Conservation (phyloP, 2,113 vertebrate genomes). For the Martes martes region DNA sequence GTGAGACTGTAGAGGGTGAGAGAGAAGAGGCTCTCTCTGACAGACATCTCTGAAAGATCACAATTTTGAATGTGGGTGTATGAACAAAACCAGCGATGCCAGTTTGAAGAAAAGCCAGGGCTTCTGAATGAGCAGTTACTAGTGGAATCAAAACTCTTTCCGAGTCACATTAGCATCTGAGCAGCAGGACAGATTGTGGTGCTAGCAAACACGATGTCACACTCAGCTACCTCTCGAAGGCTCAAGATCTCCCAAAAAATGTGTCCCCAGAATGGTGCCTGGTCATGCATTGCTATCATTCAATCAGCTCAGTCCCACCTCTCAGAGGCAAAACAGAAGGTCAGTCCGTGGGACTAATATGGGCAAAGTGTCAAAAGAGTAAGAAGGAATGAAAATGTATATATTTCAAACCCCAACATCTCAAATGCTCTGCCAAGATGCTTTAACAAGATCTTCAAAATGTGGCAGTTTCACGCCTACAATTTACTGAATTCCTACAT, state of each 20-base stretch:
- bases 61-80: background rate
- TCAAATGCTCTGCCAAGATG: background rate
- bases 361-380: background rate
- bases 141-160: background rate
- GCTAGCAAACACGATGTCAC: background rate
- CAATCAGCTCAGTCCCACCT: background rate
- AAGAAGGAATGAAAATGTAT: background rate
- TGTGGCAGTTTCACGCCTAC: background rate
- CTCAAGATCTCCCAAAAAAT: background rate
- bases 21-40: background rate
- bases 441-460: background rate
- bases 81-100: background rate
- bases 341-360: background rate
- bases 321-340: background rate
- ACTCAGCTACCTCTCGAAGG: background rate
- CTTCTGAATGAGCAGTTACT: background rate
- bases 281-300: background rate
- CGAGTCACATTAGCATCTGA: background rate
- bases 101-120: background rate
- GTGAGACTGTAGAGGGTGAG: fast-evolving
- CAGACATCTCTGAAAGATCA: background rate
- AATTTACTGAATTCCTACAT: background rate
- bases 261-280: background rate
- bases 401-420: background rate
- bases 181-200: background rate